Conservation (phyloP, 2,888 invertebrate species). For the Lordiphosa andalusiaca region DNA sequence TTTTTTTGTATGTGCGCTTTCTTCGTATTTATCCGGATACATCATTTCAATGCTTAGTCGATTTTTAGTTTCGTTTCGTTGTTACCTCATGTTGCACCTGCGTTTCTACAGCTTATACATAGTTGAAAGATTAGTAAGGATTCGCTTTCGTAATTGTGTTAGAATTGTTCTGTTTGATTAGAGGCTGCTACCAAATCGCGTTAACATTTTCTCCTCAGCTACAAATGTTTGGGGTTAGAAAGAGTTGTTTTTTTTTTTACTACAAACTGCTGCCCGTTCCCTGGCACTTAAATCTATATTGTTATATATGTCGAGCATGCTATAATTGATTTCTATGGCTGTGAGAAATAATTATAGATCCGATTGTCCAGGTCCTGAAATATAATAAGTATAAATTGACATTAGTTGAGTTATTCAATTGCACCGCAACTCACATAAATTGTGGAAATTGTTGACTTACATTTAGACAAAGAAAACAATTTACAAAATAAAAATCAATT, state of each 20-base stretch:
- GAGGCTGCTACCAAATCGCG: slow-evolving; percentile 74
- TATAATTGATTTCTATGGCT: slow-evolving; percentile 81
- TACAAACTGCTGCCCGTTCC: slow-evolving; percentile 63
- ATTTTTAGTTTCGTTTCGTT: slow-evolving; percentile 62
- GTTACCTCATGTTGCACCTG: slow-evolving; percentile 59
- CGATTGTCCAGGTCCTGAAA: slow-evolving; percentile 84
- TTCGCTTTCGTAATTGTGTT: slow-evolving; percentile 64
- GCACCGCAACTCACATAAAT: slow-evolving; percentile 24
- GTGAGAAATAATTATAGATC: slow-evolving; percentile 82
- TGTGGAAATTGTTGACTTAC: slow-evolving; percentile 37
- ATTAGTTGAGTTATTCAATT: slow-evolving; percentile 10
- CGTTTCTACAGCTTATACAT: slow-evolving; percentile 36
- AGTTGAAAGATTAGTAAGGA: slow-evolving; percentile 58
- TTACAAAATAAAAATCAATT: slow-evolving; percentile 32
- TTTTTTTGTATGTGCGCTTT: slow-evolving; percentile 56
- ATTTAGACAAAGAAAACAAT: slow-evolving; percentile 31
- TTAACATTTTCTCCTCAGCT: slow-evolving; percentile 44
- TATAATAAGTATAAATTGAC: slow-evolving; percentile 44
- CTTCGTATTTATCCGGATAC: slow-evolving; percentile 68
- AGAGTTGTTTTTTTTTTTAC: slow-evolving; percentile 58
- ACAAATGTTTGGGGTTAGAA: slow-evolving; percentile 44
- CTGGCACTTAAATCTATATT: slow-evolving; percentile 62
- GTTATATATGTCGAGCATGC: slow-evolving; percentile 42
- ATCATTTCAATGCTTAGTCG: slow-evolving; percentile 48
- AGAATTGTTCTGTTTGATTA: slow-evolving; percentile 40